Evolutionary conservation across 2,888 invertebrate species (phyloP), one percentile per base, ranked within the genome.

Genomic region (Cosmia trapezina): DNA sequence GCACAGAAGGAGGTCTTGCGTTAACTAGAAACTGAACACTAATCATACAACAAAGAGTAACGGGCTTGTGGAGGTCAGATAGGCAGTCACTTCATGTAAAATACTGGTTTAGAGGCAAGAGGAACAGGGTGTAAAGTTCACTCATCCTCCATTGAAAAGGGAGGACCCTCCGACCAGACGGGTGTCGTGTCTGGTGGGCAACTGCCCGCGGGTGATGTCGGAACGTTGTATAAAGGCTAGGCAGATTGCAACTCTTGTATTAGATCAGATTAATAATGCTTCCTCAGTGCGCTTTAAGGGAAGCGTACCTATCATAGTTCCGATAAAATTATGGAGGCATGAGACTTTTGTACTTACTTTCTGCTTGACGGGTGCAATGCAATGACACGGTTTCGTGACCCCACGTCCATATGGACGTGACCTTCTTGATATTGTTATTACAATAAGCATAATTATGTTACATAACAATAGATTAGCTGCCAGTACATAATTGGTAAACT

Each of bases 361-460:
- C 41, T 49, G 49, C 49, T 8, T 76, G 22, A 14, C 49, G 12
- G 4, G 33, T 49, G 19, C 22, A 57, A 17, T 47, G 28, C 51
- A 57, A 33, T 51, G 51, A 45, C 56, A 62, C 3, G 4, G 12
- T 56, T 28, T 12, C 60, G 43, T 69, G 54, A 76, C 60, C 66
- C n/a, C 11, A 3, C 28, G 28, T 22, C 37, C 22, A 6, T 45
- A 19, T 14, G 51, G 33, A 61, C 61, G 11, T 77, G 61, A 56
- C 78, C 70, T 67, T 67, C 17, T 1, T 53, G 41, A 47, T 47
- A 59, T 56, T 47, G 5, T 33, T 28, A 71, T 77, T 56, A 12
- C 54, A 61, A 33, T 8, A 22, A 22, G 17, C 22, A 12, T 19
- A 37, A 6, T 6, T 37, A 45, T 11, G 9, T 74, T 33, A 45